A percentile compares a stretch with the other conserved stretches of the same genome.
Conservation (phyloP, 2,113 vertebrate species). For the Cettia cetti region DNA sequence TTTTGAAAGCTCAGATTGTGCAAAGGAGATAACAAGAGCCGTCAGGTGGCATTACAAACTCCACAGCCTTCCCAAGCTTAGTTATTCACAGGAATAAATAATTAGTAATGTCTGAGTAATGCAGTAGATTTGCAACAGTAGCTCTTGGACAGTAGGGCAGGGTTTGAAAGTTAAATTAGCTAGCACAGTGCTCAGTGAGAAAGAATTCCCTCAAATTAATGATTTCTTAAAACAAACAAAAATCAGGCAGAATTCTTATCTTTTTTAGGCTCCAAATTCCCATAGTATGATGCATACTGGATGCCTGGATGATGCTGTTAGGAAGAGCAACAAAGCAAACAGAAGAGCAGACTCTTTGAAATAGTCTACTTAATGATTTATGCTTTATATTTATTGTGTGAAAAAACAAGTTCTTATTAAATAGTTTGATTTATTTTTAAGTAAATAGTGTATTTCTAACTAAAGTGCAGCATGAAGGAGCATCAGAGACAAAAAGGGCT, state of each 20-base stretch:
- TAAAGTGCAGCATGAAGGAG: background rate
- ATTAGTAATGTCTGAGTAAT: background rate
- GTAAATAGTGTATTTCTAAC: background rate
- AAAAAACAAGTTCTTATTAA: background rate
- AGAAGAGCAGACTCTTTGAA: background rate
- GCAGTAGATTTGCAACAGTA: background rate
- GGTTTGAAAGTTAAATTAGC: background rate
- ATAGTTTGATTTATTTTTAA: background rate
- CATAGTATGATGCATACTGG: accelerated
- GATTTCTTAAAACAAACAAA: background rate
- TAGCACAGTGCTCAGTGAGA: background rate
- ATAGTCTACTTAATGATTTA: background rate
- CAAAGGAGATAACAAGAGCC: background rate
- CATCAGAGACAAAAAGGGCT: background rate
- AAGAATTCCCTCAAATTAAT: background rate
- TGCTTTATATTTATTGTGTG: background rate
- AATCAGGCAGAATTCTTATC: background rate
- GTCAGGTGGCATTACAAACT: background rate
- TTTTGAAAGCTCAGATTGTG: background rate
- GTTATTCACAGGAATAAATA: background rate
- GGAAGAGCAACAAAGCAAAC: background rate
- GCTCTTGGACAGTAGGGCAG: background rate
- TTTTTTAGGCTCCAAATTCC: background rate
- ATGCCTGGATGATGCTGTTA: background rate
- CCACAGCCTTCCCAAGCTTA: background rate